Evolutionary conservation across 2,888 invertebrate species (phyloP).

Genomic region (Neoscelio sp.): DNA sequence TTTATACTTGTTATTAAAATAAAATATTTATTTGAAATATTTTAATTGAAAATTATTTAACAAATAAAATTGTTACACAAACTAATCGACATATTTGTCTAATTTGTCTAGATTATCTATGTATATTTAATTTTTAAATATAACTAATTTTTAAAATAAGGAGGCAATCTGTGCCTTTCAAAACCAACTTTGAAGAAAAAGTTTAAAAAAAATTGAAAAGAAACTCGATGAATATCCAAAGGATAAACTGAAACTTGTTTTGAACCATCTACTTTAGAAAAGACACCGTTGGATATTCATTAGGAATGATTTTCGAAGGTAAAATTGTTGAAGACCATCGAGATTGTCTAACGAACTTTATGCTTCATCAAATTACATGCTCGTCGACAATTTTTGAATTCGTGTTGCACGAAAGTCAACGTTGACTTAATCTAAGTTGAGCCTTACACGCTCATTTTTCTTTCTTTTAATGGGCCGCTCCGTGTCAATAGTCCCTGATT

Average conservation of each 20-base stretch:
- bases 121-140: no score
- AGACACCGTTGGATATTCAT: neutral
- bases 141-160: no score
- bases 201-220: no score
- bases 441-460: constrained; percentile 55
- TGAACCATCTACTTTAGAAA: neutral
- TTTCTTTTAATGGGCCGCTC: constrained; percentile 10
- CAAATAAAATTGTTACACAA: no score
- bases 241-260: no score
- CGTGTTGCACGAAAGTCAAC: constrained; percentile 62
- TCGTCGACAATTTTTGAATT: constrained; percentile 68
- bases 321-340: constrained; percentile 51
- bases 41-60: no score
- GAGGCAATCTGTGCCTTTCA: no score
- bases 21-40: no score
- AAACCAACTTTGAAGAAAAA: no score
- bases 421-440: constrained; percentile 69
- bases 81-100: no score
- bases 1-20: no score
- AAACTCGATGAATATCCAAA: neutral
- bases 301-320: constrained; percentile 13
- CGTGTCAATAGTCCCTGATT: constrained; percentile 33
- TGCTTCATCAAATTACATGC: constrained; percentile 71
- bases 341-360: constrained; percentile 72
- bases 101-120: no score